Evolutionary conservation across 1,140 invertebrate species (phyloP).

Genomic region (Tachypleus tridentatus): DNA sequence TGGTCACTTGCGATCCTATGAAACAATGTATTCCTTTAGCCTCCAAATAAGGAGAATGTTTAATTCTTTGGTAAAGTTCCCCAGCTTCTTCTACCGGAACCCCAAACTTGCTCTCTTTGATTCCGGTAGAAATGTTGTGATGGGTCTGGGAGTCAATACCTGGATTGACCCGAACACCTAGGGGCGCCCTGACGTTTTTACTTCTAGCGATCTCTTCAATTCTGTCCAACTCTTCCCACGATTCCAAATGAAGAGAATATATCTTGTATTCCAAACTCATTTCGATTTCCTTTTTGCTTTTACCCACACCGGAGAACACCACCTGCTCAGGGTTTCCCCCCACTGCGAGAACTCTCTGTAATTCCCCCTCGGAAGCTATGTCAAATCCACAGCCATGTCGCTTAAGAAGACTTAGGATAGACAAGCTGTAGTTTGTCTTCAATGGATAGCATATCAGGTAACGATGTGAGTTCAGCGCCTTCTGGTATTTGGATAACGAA

Average conservation of each 20-base stretch:
- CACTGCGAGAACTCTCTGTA: constrained; percentile 21
- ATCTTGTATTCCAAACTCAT: constrained; percentile 5
- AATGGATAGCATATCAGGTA: constrained; percentile 11
- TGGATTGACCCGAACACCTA: constrained; percentile 10
- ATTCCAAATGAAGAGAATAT: constrained; percentile 12
- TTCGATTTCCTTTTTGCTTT: constrained; percentile 12
- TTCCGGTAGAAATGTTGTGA: constrained; percentile 26
- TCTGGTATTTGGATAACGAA: background rate
- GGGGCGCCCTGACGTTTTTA: constrained; percentile 7
- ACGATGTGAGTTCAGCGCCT: no score
- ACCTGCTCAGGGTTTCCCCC: constrained; percentile 14
- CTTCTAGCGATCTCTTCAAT: constrained; percentile 12
- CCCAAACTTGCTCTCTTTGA: constrained; percentile 29
- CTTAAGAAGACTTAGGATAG: constrained; percentile 15
- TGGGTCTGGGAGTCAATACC: constrained; percentile 15
- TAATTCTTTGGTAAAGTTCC: constrained; percentile 16
- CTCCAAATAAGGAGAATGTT: constrained; percentile 16
- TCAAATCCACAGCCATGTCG: constrained; percentile 24
- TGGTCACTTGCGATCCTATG: constrained; percentile 25
- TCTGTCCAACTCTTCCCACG: constrained; percentile 15
- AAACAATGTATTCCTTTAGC: constrained; percentile 30
- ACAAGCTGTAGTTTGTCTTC: constrained; percentile 26
- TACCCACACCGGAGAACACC: constrained; percentile 23
- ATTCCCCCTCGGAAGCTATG: constrained; percentile 25
- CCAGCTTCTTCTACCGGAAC: constrained; percentile 21